Base-by-base conservation (phyloP, 2,888 invertebrate genomes). In the Andrena dorsata region DNA sequence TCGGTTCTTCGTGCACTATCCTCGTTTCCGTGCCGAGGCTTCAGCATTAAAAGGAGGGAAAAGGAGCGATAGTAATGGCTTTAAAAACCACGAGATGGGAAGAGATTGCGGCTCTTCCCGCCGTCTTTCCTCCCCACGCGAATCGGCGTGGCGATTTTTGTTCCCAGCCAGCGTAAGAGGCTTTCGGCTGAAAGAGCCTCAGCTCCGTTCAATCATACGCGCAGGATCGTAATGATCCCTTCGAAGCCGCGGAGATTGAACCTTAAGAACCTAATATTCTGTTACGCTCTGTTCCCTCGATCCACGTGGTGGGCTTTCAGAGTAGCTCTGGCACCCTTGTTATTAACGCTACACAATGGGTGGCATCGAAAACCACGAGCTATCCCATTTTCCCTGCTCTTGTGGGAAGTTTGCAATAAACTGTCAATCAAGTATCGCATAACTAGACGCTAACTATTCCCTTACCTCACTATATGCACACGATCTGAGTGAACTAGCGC, bases 101-200 rank as follows among this genome's bases (percentile, higher is more conserved):
- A 71, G 56, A 74, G 56, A 69, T 63, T 47, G 53, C 2, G 72
- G 49, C 30, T 10, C 41, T 68, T 20, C 30, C 6, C 26, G 35
- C 35, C 66, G 35, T 61, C 28, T 66, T 49, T n/a, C n/a, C 49
- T 8, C n/a, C 20, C 13, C 63, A 20, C 20, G 20, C 7, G 41
- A 61, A 53, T 32, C 28, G 61, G 35, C 63, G 7, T n/a, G 23
- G 13, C 74, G 74, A 81, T 75, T 75, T 75, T 84, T 73, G 61
- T 78, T 73, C 73, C 51, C n/a, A 71, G 60, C 60, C n/a, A 61
- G 78, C 58, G 72, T 87, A 81, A 84, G 87, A 80, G 53, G 87
- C 84, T 85, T 85, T 30, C 10, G 41, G 41, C 41, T 41, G 61
- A 26, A 16, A 32, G 65, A 49, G 23, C 28, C 49, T 26, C 60